These are phyloP conservation scores for Pachydiplax longipennis DNA, from an alignment of 2,888 invertebrate genomes.

Conservation along the genomic window DNA sequence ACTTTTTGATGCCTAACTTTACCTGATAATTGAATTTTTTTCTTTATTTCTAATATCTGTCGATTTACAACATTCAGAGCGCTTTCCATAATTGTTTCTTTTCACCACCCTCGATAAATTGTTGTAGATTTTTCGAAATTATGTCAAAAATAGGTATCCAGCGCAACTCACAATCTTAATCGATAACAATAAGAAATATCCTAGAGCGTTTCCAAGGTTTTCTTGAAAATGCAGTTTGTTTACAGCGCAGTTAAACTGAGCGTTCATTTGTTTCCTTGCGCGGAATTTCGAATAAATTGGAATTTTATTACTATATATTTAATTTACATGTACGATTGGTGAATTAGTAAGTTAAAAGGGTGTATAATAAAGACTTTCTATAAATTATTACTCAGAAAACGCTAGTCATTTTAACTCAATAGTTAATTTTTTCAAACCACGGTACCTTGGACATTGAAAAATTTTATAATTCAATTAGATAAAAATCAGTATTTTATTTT, in stretches of 20 bases:
- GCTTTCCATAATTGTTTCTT: slow-evolving; percentile 58
- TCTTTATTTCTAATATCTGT: slow-evolving; percentile 84
- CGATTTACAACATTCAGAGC: slow-evolving; percentile 71
- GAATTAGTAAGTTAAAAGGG: too few species aligned
- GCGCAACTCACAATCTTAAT: not conserved
- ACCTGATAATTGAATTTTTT: slow-evolving; percentile 86
- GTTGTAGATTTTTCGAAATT: not conserved
- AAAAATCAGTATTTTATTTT: too few species aligned
- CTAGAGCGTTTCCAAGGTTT: not conserved
- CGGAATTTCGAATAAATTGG: too few species aligned
- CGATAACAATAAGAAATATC: not conserved
- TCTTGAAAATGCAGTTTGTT: not conserved
- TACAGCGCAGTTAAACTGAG: slow-evolving; percentile 2
- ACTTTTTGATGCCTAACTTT: slow-evolving; percentile 49
- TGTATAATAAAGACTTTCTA: too few species aligned
- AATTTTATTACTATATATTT: too few species aligned
- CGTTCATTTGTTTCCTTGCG: slow-evolving; percentile 6
- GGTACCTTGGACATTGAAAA: too few species aligned
- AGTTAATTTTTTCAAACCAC: too few species aligned
- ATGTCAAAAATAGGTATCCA: not conserved
- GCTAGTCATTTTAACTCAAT: too few species aligned
- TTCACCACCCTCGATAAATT: not conserved
- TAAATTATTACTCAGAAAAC: too few species aligned
- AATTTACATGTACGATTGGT: too few species aligned
- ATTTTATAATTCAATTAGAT: too few species aligned